A percentile compares a stretch with the other conserved stretches of the same genome.
These are phyloP conservation scores for Lypha dubia DNA, from an alignment of 2,888 invertebrate species.

Conservation along the genomic window DNA sequence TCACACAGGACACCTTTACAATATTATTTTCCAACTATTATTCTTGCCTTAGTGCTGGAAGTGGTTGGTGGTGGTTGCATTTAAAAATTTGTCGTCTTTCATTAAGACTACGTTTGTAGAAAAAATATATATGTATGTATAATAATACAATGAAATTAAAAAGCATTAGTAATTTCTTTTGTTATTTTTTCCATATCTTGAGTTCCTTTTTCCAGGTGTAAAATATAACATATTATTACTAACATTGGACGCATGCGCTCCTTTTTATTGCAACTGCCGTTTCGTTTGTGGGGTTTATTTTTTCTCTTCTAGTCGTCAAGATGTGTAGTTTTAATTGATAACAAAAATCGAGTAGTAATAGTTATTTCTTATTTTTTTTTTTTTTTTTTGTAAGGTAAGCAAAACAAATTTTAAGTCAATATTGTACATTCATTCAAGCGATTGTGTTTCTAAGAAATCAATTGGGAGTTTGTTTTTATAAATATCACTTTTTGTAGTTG, in stretches of 20 bases:
- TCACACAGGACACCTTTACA: constrained; percentile 71
- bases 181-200: constrained; percentile 61
- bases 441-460: constrained; percentile 18
- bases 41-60: constrained; percentile 25
- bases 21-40: constrained; percentile 35
- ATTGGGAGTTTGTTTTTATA: not conserved
- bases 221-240: constrained; percentile 58
- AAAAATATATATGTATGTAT: constrained; percentile 11
- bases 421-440: not conserved
- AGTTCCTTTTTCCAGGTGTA: constrained; percentile 70
- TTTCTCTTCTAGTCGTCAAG: constrained; percentile 36
- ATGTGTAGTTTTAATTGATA: constrained; percentile 64
- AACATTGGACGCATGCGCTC: constrained; percentile 65
- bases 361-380: constrained; percentile 20
- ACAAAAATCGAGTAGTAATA: constrained; percentile 25
- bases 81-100: constrained; percentile 61
- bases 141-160: constrained; percentile 61
- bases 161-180: constrained; percentile 70
- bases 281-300: constrained; percentile 47
- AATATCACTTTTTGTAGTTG: not conserved
- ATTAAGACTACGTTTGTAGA: constrained; percentile 39
- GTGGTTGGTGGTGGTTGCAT: constrained; percentile 47
- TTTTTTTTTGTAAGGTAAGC: constrained; percentile 19
- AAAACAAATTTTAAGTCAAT: constrained; percentile 28
- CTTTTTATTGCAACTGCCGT: constrained; percentile 69